These are phyloP conservation scores for Scaptomyza pallida DNA, from an alignment of 1,140 invertebrate species.

Conservation along the genomic window DNA sequence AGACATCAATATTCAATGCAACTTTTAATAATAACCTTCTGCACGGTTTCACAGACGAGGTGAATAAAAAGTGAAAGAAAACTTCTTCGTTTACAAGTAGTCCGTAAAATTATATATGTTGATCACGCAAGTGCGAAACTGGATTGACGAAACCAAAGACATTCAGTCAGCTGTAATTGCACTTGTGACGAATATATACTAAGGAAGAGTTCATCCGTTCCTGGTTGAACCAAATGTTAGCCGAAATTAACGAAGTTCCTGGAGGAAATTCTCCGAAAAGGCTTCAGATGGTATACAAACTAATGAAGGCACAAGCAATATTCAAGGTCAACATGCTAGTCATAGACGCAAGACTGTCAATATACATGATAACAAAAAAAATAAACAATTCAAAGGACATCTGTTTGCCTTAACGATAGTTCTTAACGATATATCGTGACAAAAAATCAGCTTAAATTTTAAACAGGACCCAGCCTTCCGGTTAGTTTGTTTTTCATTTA, in stretches of 20 bases:
- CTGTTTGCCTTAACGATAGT: too few relatives aligned
- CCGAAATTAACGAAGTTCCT: not conserved
- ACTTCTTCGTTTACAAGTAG: not conserved
- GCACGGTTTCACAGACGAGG: not conserved
- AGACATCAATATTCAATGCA: too few relatives aligned
- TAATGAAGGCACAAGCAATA: not conserved
- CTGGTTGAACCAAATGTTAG: not conserved
- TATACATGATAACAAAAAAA: too few relatives aligned
- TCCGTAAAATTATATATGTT: not conserved
- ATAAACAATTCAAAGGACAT: too few relatives aligned
- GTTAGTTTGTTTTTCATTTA: too few relatives aligned
- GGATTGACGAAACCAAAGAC: not conserved
- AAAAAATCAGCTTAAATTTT: too few relatives aligned
- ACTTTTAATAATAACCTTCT: not conserved
- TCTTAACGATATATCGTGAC: too few relatives aligned
- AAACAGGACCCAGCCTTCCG: too few relatives aligned
- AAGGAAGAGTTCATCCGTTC: not conserved
- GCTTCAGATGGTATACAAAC: not conserved
- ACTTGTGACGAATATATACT: too few relatives aligned
- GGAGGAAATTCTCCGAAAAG: not conserved
- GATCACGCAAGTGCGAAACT: not conserved
- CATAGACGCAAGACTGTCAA: not conserved
- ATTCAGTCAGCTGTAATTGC: not conserved
- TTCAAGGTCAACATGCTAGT: not conserved
- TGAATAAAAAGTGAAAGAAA: not conserved